Base-by-base conservation (phyloP, 2,888 invertebrate species). In the Nowickia ferox region DNA sequence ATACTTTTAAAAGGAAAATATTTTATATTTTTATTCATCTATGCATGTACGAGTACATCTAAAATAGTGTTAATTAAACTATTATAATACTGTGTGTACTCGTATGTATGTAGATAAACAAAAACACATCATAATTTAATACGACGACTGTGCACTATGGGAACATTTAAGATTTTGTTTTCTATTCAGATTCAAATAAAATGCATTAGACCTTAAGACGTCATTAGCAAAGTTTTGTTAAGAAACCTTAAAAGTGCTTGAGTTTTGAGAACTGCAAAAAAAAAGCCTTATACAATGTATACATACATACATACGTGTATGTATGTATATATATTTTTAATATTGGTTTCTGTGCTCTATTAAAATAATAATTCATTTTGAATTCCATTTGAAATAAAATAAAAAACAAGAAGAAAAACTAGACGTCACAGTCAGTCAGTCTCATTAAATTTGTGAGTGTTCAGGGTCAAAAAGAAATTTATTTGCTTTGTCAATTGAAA, bases 141-240 rank as follows among this genome's bases (percentile, higher is more conserved):
- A 48, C 40, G n/a, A 10, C 40, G 15, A 57, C 30, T 5, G 6
- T 30, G 30, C 59, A 78, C 77, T 59, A 68, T 78, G 77, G 77
- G 77, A 59, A 48, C 59, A 55, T 61, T 74, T 46, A n/a, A 51
- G n/a, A n/a, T n/a, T 19, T 19, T 51, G 5, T 15, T 30, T 22
- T 65, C 40, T 10, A 19, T 68, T 19, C 40, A 30, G 19, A 59
- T 30, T 30, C 22, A 69, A 42, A 69, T 53, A 55, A 46, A 68
- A 82, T 69, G 79, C 66, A 83, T 79, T 80, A 86, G 86, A 86
- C 83, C 86, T 86, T 80, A 86, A 86, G 83, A 86, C 79, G 86
- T 83, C 83, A 78, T 81, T 81, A 75, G n/a, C 53, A 30, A 38
- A 71, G 71, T 53, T 65, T 42, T 76, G 44, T 63, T 44, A 63